These are phyloP conservation scores for Phoxinus phoxinus DNA, from an alignment of 2,113 vertebrate species.

Conservation along the genomic window DNA sequence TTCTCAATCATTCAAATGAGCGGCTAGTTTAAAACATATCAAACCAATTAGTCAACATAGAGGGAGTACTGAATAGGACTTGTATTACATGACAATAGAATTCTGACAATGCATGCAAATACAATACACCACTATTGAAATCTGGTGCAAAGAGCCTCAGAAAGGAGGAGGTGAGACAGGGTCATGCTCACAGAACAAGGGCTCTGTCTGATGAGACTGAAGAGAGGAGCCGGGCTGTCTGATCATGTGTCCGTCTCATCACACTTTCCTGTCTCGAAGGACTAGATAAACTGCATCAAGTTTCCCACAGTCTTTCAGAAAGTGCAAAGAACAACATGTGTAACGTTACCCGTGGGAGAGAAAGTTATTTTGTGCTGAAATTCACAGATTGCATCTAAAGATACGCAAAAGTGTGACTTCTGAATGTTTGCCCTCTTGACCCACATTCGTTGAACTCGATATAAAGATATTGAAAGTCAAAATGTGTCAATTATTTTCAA, in stretches of 20 bases:
- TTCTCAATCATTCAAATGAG: no score
- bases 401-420: neutral
- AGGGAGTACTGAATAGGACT: neutral
- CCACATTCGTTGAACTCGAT: neutral
- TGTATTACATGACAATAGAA: neutral
- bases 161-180: neutral
- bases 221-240: neutral
- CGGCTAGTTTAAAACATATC: no score
- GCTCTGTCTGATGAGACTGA: neutral
- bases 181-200: neutral
- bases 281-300: neutral
- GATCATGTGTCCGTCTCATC: neutral
- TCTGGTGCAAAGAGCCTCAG: neutral
- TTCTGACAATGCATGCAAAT: neutral
- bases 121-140: conserved; percentile 9
- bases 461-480: neutral
- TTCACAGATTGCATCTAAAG: neutral
- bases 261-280: conserved; percentile 2
- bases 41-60: no score
- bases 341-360: neutral
- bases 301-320: neutral
- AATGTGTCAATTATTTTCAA: neutral
- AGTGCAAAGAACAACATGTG: neutral
- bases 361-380: neutral
- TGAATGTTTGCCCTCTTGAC: neutral